These are phyloP conservation scores for Enteromius treurensis DNA, from an alignment of 2,797 vertebrate genomes.

Conservation along the genomic window DNA sequence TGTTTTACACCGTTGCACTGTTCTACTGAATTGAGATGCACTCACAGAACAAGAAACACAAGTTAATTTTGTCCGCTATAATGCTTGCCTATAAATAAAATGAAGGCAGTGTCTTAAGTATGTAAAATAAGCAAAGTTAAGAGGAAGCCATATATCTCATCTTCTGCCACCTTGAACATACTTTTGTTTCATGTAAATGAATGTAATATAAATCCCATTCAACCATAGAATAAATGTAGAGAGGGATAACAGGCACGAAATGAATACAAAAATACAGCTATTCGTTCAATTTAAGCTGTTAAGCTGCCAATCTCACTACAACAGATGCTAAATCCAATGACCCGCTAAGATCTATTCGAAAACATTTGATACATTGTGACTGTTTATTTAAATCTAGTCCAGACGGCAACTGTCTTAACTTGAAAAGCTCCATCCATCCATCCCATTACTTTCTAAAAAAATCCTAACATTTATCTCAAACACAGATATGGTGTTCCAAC, in stretches of 20 bases:
- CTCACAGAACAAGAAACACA: neutral
- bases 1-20: neutral
- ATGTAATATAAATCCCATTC: neutral
- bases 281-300: neutral
- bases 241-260: neutral
- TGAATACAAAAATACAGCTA: neutral
- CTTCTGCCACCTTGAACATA: neutral
- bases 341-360: neutral
- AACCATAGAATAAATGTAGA: neutral
- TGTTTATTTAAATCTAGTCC: neutral
- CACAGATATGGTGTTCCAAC: neutral
- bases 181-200: neutral
- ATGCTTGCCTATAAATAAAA: neutral
- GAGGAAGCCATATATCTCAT: neutral
- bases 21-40: neutral
- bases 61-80: neutral
- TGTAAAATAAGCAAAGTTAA: neutral
- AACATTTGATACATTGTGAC: neutral
- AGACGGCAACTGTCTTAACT: neutral
- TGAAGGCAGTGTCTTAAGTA: neutral
- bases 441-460: neutral
- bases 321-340: constrained; percentile 2
- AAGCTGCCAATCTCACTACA: neutral
- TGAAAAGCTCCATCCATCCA: neutral
- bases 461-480: neutral